Percentiles rank a stretch among this genome's conserved stretches.
Evolutionary conservation across 1,140 invertebrate genomes (phyloP).

Genomic region (Drosophila miranda): DNA sequence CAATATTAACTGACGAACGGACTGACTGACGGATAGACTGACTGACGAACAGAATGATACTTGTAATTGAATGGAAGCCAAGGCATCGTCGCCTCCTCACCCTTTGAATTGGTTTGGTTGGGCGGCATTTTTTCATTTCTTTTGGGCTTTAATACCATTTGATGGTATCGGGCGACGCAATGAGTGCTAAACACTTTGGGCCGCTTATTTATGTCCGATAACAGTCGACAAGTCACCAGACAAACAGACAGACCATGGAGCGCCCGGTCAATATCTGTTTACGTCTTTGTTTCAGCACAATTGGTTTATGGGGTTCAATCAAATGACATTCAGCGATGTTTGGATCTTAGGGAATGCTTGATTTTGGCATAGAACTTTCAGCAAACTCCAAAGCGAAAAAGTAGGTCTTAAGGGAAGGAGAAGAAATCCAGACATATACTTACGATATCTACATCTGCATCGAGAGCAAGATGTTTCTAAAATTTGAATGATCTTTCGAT

Average conservation of each 20-base stretch:
- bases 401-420: no score
- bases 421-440: no score
- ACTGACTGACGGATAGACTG: not conserved
- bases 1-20: constrained; percentile 44
- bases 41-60: not conserved
- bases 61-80: not conserved
- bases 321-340: not conserved
- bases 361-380: no score
- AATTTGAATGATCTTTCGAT: no score
- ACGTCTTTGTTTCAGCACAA: constrained; percentile 13
- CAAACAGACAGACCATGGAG: constrained; percentile 9
- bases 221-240: constrained; percentile 34
- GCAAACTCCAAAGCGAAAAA: no score
- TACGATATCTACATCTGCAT: no score
- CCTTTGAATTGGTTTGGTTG: constrained; percentile 7
- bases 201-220: constrained; percentile 61
- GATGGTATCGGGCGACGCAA: constrained; percentile 38
- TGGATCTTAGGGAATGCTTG: no score
- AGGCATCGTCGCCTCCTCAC: not conserved
- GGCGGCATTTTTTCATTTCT: constrained; percentile 23
- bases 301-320: not conserved
- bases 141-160: constrained; percentile 56
- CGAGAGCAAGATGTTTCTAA: no score
- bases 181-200: constrained; percentile 44
- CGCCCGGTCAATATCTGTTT: not conserved